Base-by-base conservation (phyloP, 2,113 vertebrate genomes). In the Jaculus jaculus region DNA sequence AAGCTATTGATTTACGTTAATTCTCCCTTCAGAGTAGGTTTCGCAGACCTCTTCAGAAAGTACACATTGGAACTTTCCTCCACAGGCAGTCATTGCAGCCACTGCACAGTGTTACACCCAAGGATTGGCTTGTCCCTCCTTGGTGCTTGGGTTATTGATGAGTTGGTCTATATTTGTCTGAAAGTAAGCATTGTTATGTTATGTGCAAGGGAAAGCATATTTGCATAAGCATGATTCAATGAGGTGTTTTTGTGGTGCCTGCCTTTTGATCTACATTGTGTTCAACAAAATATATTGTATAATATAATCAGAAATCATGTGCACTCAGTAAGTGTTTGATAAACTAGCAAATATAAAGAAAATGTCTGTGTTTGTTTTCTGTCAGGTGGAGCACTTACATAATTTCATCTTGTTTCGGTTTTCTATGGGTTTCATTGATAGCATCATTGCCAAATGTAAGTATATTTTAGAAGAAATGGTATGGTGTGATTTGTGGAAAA, bases 361-460 rank as follows among this genome's bases (percentile, higher is more conserved):
- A 86, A 79, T 12, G 77, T 26, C 71, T 71, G 86, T 23, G 18
- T 96, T 87, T 90, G 75, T 60, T 47, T 96, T 30, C 96, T 96
- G 13, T 61, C 96, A 99, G 99, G 99, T 99, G 95, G 99, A 99
- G 65, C 99, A 99, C 80, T 97, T 99, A 82, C 99, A 99, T 97
- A 99, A 98, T 94, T 99, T 99, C 97, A 99, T 99, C 97, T 98
- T 99, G 96, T 99, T 99, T 96, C 99, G 99, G 30, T 99, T 99
- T 97, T 99, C 99, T 54, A 99, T 99, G 99, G 99, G 99, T n/a
- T 99, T 99, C 97, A 97, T 99, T 95, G 99, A 99, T 97, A 99
- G 97, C 90, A 99, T 99, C 74, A 98, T 99, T 96, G 99, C 99
- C 96, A 99, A 99, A 98, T 99, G 99, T 99, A 98, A 99, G 99